Conservation (phyloP, 2,888 invertebrate species). For the Rhagonycha fulva region DNA sequence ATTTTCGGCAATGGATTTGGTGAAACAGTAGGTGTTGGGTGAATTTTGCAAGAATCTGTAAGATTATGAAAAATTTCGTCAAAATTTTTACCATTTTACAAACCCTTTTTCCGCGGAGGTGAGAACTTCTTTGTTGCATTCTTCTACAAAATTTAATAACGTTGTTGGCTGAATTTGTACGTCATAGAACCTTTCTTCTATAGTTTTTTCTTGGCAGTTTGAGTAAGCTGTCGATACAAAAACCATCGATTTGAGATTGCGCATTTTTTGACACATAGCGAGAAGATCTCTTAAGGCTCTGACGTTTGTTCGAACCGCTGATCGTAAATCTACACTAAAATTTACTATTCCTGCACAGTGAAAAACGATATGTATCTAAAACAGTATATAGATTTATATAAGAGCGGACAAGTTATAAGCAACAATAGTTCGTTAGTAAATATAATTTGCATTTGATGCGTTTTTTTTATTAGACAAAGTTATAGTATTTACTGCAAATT, state of each 20-base stretch:
- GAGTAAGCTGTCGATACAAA: constrained; percentile 52
- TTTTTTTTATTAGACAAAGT: too few relatives aligned
- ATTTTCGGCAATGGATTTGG: constrained; percentile 69
- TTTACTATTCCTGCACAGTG: constrained; percentile 41
- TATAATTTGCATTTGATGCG: too few relatives aligned
- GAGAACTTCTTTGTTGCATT: not conserved
- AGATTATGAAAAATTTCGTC: not conserved
- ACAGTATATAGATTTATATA: too few relatives aligned
- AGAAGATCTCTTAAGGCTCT: constrained; percentile 40
- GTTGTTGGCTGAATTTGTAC: constrained; percentile 51
- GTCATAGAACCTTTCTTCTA: constrained; percentile 55
- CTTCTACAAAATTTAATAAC: constrained; percentile 48
- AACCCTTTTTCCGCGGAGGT: not conserved
- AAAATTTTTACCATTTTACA: not conserved
- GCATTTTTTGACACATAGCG: constrained; percentile 21
- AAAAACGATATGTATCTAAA: not conserved
- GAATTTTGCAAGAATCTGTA: constrained; percentile 52
- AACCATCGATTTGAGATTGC: constrained; percentile 43
- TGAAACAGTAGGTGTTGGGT: constrained; percentile 71
- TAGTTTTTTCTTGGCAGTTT: constrained; percentile 44
- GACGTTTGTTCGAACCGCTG: constrained; percentile 41
- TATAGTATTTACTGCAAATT: too few relatives aligned
- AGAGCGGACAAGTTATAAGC: too few relatives aligned
- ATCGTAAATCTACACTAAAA: constrained; percentile 39
- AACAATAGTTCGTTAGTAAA: too few relatives aligned